A percentile compares a stretch with the other conserved stretches of the same genome.
Evolutionary conservation across 2,797 vertebrate genomes (phyloP).

Genomic region (Gephyroberyx darwinii): DNA sequence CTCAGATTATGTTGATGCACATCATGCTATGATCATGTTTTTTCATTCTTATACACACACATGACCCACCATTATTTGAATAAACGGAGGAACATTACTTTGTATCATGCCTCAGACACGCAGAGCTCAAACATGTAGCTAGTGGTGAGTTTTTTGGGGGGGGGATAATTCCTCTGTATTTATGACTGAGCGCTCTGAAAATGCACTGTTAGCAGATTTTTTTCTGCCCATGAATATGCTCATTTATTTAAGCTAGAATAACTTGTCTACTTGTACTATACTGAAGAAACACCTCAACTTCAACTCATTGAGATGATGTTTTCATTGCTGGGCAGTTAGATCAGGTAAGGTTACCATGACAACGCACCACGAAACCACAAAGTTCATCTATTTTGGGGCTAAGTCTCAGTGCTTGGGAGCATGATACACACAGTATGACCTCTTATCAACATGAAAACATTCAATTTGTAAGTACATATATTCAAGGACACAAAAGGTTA

Average conservation of each 20-base stretch:
- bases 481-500: slow-evolving; percentile 65
- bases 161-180: slow-evolving; percentile 19
- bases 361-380: slow-evolving; percentile 22
- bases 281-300: slow-evolving; percentile 47
- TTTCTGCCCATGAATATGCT: slow-evolving; percentile 11
- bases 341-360: slow-evolving; percentile 9
- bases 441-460: slow-evolving; percentile 59
- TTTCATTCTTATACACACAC: slow-evolving; percentile 64
- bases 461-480: slow-evolving; percentile 63
- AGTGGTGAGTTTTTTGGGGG: slow-evolving; percentile 14
- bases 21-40: slow-evolving; percentile 61
- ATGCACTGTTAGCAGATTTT: slow-evolving; percentile 17
- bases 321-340: background rate
- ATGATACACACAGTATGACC: slow-evolving; percentile 57
- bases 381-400: slow-evolving; percentile 32
- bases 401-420: slow-evolving; percentile 52
- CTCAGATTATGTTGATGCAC: slow-evolving; percentile 78
- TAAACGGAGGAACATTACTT: slow-evolving; percentile 30
- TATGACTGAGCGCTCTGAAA: slow-evolving; percentile 48
- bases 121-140: slow-evolving; percentile 25
- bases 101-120: slow-evolving; percentile 45
- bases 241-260: slow-evolving; percentile 53
- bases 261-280: slow-evolving; percentile 17
- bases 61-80: slow-evolving; percentile 51
- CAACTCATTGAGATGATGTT: slow-evolving; percentile 31